These are phyloP conservation scores for Gryllus bimaculatus DNA, from an alignment of 1,140 invertebrate genomes.

Conservation along the genomic window DNA sequence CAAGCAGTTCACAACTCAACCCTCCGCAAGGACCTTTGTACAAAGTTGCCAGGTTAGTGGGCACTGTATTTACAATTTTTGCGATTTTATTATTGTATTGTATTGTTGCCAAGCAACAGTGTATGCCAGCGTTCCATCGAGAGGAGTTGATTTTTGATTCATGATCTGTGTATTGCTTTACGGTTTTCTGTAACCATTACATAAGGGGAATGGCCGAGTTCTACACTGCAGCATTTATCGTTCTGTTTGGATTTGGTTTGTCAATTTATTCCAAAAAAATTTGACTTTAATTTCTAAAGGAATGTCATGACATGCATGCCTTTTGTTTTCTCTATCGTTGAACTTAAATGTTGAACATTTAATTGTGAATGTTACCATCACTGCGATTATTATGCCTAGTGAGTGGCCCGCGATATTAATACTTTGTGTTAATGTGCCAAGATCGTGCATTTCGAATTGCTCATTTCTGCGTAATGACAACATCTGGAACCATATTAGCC, in stretches of 20 bases:
- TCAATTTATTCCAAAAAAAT: not conserved
- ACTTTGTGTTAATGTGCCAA: not conserved
- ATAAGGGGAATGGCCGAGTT: not conserved
- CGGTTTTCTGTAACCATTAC: not conserved
- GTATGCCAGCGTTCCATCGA: too few species aligned
- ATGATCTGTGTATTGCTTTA: too few species aligned
- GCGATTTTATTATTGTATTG: not conserved
- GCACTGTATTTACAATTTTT: not conserved
- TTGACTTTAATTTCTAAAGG: not conserved
- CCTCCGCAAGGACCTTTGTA: constrained; percentile 38
- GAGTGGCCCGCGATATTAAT: not conserved
- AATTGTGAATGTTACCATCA: not conserved
- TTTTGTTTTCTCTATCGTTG: not conserved
- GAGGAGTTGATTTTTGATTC: too few species aligned
- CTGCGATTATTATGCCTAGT: not conserved
- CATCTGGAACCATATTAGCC: too few species aligned
- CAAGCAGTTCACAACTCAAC: constrained; percentile 44
- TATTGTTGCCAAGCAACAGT: not conserved
- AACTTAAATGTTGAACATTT: not conserved
- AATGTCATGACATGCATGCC: not conserved
- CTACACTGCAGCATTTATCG: not conserved
- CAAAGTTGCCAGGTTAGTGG: constrained; percentile 42
- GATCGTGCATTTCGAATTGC: not conserved
- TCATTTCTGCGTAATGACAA: too few species aligned
- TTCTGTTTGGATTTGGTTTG: not conserved